phyloP scores from a whole-genome alignment of 1,140 invertebrate species.

The Samia ricini region DNA sequence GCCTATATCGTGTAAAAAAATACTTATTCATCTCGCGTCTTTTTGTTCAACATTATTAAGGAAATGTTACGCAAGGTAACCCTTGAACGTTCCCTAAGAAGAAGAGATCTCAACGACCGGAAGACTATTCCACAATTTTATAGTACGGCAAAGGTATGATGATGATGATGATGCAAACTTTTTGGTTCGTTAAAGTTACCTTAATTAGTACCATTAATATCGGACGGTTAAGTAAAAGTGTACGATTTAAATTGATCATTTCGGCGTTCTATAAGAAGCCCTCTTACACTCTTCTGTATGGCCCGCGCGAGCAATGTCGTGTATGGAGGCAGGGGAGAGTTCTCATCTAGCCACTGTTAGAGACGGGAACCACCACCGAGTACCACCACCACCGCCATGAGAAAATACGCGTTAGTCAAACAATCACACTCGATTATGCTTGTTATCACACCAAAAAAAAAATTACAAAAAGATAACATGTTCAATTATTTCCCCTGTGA shows the following conservation, averaged over 20 bases:
- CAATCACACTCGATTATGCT: constrained; percentile 14
- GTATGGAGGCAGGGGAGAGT: constrained; percentile 81
- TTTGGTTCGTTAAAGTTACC: no score
- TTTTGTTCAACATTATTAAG: no score
- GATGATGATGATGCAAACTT: no score
- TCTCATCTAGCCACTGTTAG: constrained; percentile 83
- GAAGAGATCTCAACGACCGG: no score
- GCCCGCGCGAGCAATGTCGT: constrained; percentile 81
- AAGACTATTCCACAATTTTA: no score
- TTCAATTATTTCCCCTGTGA: background rate
- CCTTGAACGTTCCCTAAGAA: no score
- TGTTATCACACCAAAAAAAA: constrained; percentile 1
- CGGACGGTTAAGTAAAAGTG: no score
- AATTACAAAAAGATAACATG: background rate
- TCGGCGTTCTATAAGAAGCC: constrained; percentile 20
- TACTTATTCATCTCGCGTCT: no score
- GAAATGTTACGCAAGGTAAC: no score
- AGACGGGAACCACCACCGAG: constrained; percentile 45
- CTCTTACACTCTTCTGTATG: constrained; percentile 81
- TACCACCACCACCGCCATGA: constrained; percentile 26
- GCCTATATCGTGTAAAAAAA: no score
- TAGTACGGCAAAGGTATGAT: no score
- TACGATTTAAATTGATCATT: background rate
- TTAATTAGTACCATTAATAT: no score
- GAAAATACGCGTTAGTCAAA: constrained; percentile 46